Evolutionary conservation across 2,113 vertebrate genomes (phyloP).

Genomic region (Seriola aureovittata): DNA sequence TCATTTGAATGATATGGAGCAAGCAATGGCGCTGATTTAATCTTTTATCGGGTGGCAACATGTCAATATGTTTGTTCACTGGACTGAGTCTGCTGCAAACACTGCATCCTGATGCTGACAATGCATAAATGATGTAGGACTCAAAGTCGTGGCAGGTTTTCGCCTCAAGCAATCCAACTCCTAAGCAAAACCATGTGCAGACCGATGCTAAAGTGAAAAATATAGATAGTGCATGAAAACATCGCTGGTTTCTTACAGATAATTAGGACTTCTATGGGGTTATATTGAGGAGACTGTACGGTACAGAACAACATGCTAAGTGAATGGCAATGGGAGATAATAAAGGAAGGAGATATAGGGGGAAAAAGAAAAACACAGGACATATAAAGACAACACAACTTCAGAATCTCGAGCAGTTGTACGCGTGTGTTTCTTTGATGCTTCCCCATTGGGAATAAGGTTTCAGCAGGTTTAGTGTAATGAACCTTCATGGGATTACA

Average conservation of each 20-base stretch:
- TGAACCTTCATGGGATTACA: conserved; percentile 76
- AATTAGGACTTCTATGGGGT: not conserved
- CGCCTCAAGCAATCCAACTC: conserved; percentile 69
- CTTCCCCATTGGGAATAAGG: conserved; percentile 53
- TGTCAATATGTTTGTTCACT: conserved; percentile 72
- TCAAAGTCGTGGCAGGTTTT: conserved; percentile 73
- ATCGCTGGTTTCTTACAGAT: conserved; percentile 29
- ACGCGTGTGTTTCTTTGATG: conserved; percentile 25
- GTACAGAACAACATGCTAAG: not conserved
- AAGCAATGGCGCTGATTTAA: conserved; percentile 47
- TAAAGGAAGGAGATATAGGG: not conserved
- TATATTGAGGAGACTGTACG: not conserved
- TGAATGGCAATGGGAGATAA: not conserved
- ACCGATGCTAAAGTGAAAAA: conserved; percentile 25
- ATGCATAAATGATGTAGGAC: conserved; percentile 80
- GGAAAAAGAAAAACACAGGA: not conserved
- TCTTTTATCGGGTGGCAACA: conserved; percentile 57
- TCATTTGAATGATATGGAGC: conserved; percentile 14
- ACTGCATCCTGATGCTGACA: conserved; percentile 75
- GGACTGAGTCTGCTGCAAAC: conserved; percentile 65
- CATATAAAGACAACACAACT: conserved; percentile 7
- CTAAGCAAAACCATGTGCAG: conserved; percentile 55
- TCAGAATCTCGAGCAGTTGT: conserved; percentile 19
- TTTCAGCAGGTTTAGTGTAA: conserved; percentile 63
- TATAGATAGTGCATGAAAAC: conserved; percentile 42